Evolutionary conservation across 1,140 invertebrate species (phyloP), one percentile per base, ranked within the genome.

Genomic region (Dendrolimus kikuchii): DNA sequence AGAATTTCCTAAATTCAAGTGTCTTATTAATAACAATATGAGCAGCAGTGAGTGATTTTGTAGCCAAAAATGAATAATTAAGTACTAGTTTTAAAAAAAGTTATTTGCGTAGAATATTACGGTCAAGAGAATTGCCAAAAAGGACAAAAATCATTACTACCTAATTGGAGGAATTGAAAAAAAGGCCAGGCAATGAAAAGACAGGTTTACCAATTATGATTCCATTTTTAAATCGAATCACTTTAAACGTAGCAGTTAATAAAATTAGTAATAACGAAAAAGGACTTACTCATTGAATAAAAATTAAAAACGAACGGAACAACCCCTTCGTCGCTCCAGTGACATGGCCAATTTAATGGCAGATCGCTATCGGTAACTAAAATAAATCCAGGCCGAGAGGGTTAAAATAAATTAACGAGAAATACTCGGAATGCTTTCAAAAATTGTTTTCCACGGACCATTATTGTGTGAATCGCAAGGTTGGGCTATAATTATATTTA

Each of bases 241-340:
- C n/a, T 9, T 43, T 44, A 5, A 44, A 40, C 5, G 41, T 8
- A 52, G 9, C 5, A 8, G 38, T 23, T 46, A 46, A 8, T 50
- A 4, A 38, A 46, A 23, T 40, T 46, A 36, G 8, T 37, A 23
- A 23, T 46, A 46, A 46, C 1, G 39, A 9, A 51, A 46, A 8
- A 6, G 53, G 61, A 74, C 79, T 68, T 60, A 82, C 79, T 76
- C 6, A 62, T 51, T n/a, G 71, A 61, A 63, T 62, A 81, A 54
- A 74, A 77, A 57, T 82, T 70, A 46, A 71, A 74, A 9, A 64
- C 69, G 38, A 65, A 82, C 4, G 72, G 71, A 59, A 82, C 76
- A 37, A 52, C 23, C 23, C 23, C 53, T 0, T 74, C 76, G 2
- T 68, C 49, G 40, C 57, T 68, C 80, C 77, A 79, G 5, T 74